phyloP scores from a whole-genome alignment of 2,113 vertebrate species.

The Coptodon bakossiorum region DNA sequence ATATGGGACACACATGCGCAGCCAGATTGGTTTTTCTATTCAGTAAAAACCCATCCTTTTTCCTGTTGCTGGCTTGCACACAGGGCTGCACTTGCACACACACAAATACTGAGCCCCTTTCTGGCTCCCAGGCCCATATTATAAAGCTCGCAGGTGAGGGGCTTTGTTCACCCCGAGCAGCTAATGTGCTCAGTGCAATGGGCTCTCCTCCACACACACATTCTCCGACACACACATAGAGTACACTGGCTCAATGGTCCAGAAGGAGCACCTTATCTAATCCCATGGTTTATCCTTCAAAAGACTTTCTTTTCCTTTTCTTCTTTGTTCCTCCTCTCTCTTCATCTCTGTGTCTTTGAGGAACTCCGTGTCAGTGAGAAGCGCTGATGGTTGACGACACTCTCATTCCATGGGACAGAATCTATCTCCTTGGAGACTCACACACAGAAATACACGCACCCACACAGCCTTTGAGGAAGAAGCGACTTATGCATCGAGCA shows the following conservation, averaged over 20 bases:
- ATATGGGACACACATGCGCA: constrained; percentile 7
- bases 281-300: constrained; percentile 74
- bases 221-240: background rate
- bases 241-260: constrained; percentile 53
- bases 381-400: constrained; percentile 34
- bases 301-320: constrained; percentile 57
- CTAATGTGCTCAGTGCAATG: constrained; percentile 65
- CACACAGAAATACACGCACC: background rate
- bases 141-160: constrained; percentile 62
- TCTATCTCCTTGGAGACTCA: constrained; percentile 46
- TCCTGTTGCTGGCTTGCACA: background rate
- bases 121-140: constrained; percentile 32
- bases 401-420: constrained; percentile 40
- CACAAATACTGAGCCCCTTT: background rate
- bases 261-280: constrained; percentile 72
- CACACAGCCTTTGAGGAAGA: constrained; percentile 20
- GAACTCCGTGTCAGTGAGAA: constrained; percentile 48
- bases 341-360: constrained; percentile 62
- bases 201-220: constrained; percentile 20
- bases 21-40: background rate
- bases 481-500: background rate
- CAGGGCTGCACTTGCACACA: background rate
- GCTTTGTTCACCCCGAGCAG: constrained; percentile 63
- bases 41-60: background rate
- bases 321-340: constrained; percentile 34